Base-by-base conservation (phyloP, 2,797 vertebrate genomes). In the Todus mexicanus region DNA sequence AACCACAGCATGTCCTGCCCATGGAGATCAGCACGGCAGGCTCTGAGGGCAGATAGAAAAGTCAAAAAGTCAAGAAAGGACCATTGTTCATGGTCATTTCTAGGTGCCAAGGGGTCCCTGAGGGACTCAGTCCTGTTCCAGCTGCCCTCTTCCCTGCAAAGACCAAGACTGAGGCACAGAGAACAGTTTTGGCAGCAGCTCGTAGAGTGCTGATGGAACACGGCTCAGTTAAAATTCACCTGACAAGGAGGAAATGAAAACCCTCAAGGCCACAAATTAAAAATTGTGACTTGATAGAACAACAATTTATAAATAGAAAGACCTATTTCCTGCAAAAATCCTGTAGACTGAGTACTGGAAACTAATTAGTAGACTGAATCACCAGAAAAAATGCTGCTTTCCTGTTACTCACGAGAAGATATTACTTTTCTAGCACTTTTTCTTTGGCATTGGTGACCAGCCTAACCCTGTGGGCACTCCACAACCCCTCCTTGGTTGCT, bases 301-400 rank as follows among this genome's bases (percentile, higher is more conserved):
- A 83, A 76, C 65, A 70, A 68, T 72, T 77, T 80, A 92, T 85
- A 86, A 80, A 92, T 86, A 81, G 85, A 93, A 80, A 89, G 66
- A 89, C 27, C 89, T 65, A 84, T 94, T 96, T 95, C 95, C 89
- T 80, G 81, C 42, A 56, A 76, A 63, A 81, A 88, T 84, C 71
- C 43, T 50, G 78, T 31, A 87, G 70, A 80, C 50, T 69, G 54
- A 81, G 71, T 75, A 66, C 15, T 86, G 88, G 77, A 75, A 89
- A 95, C 94, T 95, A 92, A 96, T 95, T 91, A 95, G 90, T 40
- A 47, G 70, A 84, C 45, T 43, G 92, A 96, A 89, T 85, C 91
- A 84, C 27, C 15, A 83, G 31, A 42, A 85, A 38, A 70, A 65
- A 61, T 33, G 8, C 35, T 59, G 48, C 48, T 87, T 95, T 94